Percentiles rank a stretch among this genome's conserved stretches.
phyloP scores from a whole-genome alignment of 2,113 vertebrate species.

The Chitala chitala region DNA sequence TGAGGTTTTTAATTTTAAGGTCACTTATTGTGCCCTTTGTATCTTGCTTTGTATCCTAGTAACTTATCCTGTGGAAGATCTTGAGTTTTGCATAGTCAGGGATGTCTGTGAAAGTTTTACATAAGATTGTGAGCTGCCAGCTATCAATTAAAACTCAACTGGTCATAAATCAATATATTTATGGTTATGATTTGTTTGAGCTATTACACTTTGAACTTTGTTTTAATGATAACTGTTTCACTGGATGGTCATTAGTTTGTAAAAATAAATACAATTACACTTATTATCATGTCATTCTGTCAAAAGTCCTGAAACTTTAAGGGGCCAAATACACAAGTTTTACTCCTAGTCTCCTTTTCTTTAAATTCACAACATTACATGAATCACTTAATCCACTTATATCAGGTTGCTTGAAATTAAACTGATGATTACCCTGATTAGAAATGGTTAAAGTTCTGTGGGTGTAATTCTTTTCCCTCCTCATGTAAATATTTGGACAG shows the following conservation, averaged over 20 bases:
- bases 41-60: neutral
- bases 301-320: no score
- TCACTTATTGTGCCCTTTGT: neutral
- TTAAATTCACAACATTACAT: no score
- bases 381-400: no score
- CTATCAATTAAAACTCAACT: neutral
- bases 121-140: neutral
- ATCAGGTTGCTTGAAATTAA: no score
- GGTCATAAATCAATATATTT: neutral
- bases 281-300: no score
- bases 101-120: neutral
- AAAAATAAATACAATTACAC: no score
- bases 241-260: neutral
- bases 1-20: neutral
- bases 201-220: slow-evolving; percentile 6
- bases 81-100: neutral
- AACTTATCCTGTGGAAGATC: neutral
- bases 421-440: no score
- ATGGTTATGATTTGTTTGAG: slow-evolving; percentile 1
- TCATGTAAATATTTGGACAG: no score
- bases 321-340: no score
- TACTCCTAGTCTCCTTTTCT: no score
- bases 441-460: no score
- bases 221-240: slow-evolving; percentile 2
- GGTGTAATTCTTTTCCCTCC: no score